phyloP scores from a whole-genome alignment of 2,797 vertebrate species.

The Gallinago solitaria region DNA sequence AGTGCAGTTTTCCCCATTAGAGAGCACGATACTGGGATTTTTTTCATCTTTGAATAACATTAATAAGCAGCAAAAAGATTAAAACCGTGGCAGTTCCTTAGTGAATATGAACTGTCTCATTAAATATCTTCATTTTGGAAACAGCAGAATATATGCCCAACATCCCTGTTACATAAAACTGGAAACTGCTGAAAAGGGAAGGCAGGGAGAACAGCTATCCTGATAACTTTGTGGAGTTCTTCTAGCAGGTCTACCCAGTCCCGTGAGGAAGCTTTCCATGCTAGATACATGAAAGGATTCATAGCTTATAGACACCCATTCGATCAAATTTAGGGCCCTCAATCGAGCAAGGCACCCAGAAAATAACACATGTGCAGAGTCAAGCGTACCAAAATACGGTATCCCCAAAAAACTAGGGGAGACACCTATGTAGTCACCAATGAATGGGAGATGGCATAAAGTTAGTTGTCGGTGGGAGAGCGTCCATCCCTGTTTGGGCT shows the following conservation, averaged over 20 bases:
- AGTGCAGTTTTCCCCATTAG: background rate
- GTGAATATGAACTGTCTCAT: background rate
- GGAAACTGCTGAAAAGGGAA: background rate
- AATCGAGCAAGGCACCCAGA: background rate
- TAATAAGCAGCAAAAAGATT: background rate
- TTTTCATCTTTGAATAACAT: background rate
- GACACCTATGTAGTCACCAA: background rate
- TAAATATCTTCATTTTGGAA: constrained; percentile 6
- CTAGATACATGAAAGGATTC: background rate
- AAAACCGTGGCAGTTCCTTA: background rate
- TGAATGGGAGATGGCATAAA: background rate
- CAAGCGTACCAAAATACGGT: background rate
- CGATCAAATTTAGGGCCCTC: background rate
- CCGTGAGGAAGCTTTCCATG: background rate
- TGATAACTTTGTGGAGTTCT: background rate
- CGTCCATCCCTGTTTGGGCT: background rate
- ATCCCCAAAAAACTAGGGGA: background rate
- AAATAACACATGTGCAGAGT: background rate
- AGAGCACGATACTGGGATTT: background rate
- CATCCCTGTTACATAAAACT: background rate
- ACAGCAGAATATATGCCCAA: background rate
- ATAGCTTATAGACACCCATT: background rate
- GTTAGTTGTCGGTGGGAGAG: background rate
- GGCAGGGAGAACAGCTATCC: background rate
- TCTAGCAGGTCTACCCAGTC: background rate